Evolutionary conservation across 2,888 invertebrate genomes (phyloP).

Genomic region (Leptinotarsa juncta): DNA sequence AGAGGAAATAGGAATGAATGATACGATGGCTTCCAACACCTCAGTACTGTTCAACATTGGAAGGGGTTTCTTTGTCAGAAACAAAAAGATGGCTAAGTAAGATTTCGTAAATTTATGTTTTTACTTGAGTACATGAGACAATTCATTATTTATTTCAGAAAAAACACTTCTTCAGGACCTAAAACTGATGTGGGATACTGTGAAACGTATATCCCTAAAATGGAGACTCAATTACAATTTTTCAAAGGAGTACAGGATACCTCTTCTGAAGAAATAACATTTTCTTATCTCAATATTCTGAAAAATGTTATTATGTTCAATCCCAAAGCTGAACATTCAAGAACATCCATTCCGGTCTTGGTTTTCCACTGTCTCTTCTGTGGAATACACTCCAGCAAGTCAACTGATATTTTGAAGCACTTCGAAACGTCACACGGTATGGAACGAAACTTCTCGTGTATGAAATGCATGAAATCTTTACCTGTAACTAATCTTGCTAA

Average conservation of each 20-base stretch:
- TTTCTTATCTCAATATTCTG: constrained; percentile 39
- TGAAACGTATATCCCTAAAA: constrained; percentile 52
- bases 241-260: constrained; percentile 40
- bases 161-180: neutral
- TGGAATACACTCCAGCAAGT: constrained; percentile 32
- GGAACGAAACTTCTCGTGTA: constrained; percentile 51
- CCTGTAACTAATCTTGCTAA: constrained; percentile 38
- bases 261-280: constrained; percentile 33
- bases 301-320: constrained; percentile 23
- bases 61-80: constrained; percentile 42
- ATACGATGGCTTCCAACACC: constrained; percentile 49
- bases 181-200: constrained; percentile 47
- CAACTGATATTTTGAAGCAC: constrained; percentile 42
- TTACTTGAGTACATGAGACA: neutral
- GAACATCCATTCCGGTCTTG: constrained; percentile 21
- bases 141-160: constrained; percentile 23
- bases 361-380: constrained; percentile 47
- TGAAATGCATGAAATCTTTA: constrained; percentile 44
- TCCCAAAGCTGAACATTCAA: neutral
- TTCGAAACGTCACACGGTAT: constrained; percentile 48
- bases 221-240: constrained; percentile 45
- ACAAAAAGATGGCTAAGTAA: constrained; percentile 49
- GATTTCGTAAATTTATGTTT: neutral
- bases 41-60: constrained; percentile 52
- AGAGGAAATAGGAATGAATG: constrained; percentile 46